Base-by-base conservation (phyloP, 2,888 invertebrate genomes). In the Drosophila atroscutellata region DNA sequence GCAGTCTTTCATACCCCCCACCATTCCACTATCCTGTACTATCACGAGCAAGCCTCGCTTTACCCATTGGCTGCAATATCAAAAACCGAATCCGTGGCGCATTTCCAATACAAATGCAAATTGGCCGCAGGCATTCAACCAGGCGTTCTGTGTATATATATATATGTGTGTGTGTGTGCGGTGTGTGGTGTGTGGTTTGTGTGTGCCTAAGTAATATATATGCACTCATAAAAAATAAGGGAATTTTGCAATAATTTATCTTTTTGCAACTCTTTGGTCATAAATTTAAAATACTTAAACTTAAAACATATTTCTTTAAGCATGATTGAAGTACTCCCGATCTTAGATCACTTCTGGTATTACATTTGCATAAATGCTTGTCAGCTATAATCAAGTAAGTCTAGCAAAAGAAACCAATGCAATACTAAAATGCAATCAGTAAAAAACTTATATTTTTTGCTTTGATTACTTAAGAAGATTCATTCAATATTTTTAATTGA, bases 81-180 rank as follows among this genome's bases (percentile, higher is more conserved):
- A 34, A 34, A 62, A 75, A 55, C 62, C 72, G 64, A 78, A 73
- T 63, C 60, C 57, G 67, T 55, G 67, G 79, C 86, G 62, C 72
- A 80, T 75, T 71, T 61, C 66, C 58, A 75, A 77, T 80, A 63
- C 80, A 80, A 77, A 79, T 75, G 81, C 75, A 88, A 84, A 84
- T 84, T 88, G 86, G 75, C 89, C 89, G 57, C 86, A 83, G 86
- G 83, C 89, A 73, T 77, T 61, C 77, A 80, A 66, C 67, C 73
- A 74, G 61, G 69, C 57, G 61, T 65, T 79, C 42, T 54, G 51
- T 34, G 28, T 42, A 15, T 63, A 7, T 57, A 2, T 45, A 6
- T 58, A 0, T 28, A 0, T 28, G 6, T 28, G 28, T 28, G 26
- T 36, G 11, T 52, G 34, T 42, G 52, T 36, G 13, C 24, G 30